Evolutionary conservation across 30 jellyfish, hydroid and myxozoan species (phyloP).

Genomic region (Thelohanellus kitauei): DNA sequence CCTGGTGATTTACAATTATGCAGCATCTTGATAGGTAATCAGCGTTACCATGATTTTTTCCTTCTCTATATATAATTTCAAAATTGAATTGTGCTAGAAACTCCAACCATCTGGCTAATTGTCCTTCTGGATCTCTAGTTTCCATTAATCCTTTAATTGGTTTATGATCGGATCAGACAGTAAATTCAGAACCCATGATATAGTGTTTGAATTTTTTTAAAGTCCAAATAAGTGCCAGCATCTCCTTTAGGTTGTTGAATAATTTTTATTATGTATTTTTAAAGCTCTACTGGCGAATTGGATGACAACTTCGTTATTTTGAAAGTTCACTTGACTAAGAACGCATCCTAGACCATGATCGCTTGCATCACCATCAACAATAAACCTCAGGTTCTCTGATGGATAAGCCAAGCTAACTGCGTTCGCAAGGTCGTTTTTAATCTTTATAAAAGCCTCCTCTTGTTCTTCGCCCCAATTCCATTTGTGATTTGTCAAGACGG

Average conservation of each 20-base stretch:
- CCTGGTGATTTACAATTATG: too few species aligned
- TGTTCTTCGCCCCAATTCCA: slow-evolving; percentile 9
- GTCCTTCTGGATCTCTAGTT: too few species aligned
- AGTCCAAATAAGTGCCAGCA: not conserved
- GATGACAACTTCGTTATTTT: slow-evolving; percentile 4
- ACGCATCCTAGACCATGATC: slow-evolving; percentile 14
- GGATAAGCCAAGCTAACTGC: slow-evolving; percentile 15
- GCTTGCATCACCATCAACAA: slow-evolving; percentile 12
- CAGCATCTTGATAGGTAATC: too few species aligned
- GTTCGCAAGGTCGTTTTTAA: not conserved
- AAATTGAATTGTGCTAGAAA: too few species aligned
- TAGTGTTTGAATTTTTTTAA: not conserved
- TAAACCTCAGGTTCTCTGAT: slow-evolving; percentile 2
- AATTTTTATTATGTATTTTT: slow-evolving; percentile 4
- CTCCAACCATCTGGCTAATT: too few species aligned
- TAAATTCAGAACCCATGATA: not conserved
- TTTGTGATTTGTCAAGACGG: not conserved
- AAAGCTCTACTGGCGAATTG: slow-evolving; percentile 16
- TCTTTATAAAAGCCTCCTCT: slow-evolving; percentile 5
- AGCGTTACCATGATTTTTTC: too few species aligned
- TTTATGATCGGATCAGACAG: not conserved
- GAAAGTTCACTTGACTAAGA: slow-evolving; percentile 6
- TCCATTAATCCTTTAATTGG: too few species aligned
- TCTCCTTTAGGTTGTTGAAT: not conserved
- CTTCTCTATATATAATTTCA: too few species aligned